Evolutionary conservation across 1,140 invertebrate genomes (phyloP), one percentile per base, ranked within the genome.

Genomic region (Drosophila busckii): DNA sequence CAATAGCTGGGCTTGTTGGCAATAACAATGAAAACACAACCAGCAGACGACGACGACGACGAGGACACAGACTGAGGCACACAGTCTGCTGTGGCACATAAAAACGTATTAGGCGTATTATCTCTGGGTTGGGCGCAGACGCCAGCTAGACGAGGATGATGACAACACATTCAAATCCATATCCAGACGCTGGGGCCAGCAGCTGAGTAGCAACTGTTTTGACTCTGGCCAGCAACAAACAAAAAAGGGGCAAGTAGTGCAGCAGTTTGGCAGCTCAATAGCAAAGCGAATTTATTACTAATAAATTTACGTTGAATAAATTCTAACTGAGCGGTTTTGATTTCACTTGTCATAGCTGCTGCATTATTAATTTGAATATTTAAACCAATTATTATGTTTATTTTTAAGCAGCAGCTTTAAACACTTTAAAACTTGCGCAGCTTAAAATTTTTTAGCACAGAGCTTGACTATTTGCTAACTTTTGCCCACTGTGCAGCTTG

Each of bases 101-200:
- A 80, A 80, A 80, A 82, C 70, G 70, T 82, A 83, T 82, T 82
- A 83, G 76, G 75, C 75, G 70, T 76, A 82, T 82, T 83, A 82
- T 82, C 75, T 75, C n/a, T n/a, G n/a, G 61, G 69, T 62, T 73
- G 68, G 62, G 49, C 67, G 60, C 62, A 76, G 71, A 70, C 71
- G 62, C 40, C 73, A 68, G 53, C 46, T 68, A 78, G 73, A 68
- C 71, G 52, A 67, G 17, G 12, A 42, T 25, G 22, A 42, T 48
- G 8, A 34, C 37, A 16, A 32, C 12, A n/a, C n/a, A n/a, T n/a
- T n/a, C n/a, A n/a, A n/a, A n/a, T n/a, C n/a, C n/a, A n/a, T n/a
- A n/a, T n/a, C n/a, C n/a, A n/a, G 19, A 13, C 17, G n/a, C 10
- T 6, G 12, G 29, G n/a, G 12, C 10, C 15, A 12, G 2, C 5